phyloP scores from a whole-genome alignment of 2,888 invertebrate genomes.

The Euplagia quadripunctaria region DNA sequence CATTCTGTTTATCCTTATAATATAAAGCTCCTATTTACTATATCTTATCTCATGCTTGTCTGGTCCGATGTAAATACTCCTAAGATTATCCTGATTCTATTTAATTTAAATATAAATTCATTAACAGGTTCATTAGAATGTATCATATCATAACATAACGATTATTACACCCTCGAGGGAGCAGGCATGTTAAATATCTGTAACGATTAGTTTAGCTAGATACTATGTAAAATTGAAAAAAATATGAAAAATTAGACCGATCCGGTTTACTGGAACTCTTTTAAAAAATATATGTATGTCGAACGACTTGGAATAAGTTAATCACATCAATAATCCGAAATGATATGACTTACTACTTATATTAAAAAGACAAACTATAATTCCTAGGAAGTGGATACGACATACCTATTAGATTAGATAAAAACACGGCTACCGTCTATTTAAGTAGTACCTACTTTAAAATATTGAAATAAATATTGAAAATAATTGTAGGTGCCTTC shows the following conservation, averaged over 20 bases:
- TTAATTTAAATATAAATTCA: background rate
- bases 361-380: too few species aligned
- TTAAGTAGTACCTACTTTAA: background rate
- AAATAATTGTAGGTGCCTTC: background rate
- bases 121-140: background rate
- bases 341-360: too few species aligned
- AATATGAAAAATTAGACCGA: background rate
- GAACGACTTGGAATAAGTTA: too few species aligned
- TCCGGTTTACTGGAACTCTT: too few species aligned
- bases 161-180: background rate
- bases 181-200: background rate
- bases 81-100: conserved; percentile 23
- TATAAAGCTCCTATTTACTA: conserved; percentile 32
- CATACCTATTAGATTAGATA: background rate
- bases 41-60: conserved; percentile 23
- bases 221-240: too few species aligned
- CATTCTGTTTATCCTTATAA: conserved; percentile 41
- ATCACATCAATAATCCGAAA: too few species aligned
- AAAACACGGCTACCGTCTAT: background rate
- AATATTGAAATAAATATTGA: too few species aligned
- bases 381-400: background rate
- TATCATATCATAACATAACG: background rate
- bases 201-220: background rate
- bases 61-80: conserved; percentile 33
- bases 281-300: too few species aligned